These are phyloP conservation scores for Hypsibius dujardini DNA, from an alignment of 1,140 invertebrate genomes.

Conservation along the genomic window DNA sequence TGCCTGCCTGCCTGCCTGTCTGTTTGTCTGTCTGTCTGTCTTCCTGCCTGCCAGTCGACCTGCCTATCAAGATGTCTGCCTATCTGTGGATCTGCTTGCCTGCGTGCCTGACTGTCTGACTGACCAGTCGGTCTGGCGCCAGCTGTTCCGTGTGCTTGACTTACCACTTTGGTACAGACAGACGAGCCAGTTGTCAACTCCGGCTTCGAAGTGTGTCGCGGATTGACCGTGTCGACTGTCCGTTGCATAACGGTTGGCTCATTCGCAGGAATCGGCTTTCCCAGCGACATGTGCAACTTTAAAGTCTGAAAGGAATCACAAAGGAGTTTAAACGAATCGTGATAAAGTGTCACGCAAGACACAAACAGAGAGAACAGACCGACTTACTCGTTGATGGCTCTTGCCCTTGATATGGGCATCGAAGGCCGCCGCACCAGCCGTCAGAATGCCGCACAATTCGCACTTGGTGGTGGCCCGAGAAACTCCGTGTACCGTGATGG, in stretches of 20 bases:
- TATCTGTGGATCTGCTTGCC: too few species aligned
- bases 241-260: constrained; percentile 59
- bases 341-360: background rate
- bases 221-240: background rate
- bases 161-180: constrained; percentile 14
- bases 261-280: constrained; percentile 85
- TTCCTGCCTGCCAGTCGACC: too few species aligned
- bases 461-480: constrained; percentile 33
- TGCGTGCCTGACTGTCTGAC: too few species aligned
- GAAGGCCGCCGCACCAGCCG: constrained; percentile 91
- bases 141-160: too few species aligned
- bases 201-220: background rate
- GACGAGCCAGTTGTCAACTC: background rate
- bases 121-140: too few species aligned
- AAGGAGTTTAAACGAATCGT: constrained; percentile 13
- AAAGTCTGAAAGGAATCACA: constrained; percentile 44
- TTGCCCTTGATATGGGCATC: constrained; percentile 89
- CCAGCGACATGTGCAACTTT: constrained; percentile 83
- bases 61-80: too few species aligned
- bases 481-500: constrained; percentile 50
- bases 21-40: too few species aligned
- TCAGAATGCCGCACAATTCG: constrained; percentile 83
- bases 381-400: constrained; percentile 73
- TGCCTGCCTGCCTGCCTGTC: too few species aligned
- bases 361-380: constrained; percentile 9